These are phyloP conservation scores for Pantherophis guttatus DNA, from an alignment of 2,113 vertebrate genomes.

Conservation along the genomic window DNA sequence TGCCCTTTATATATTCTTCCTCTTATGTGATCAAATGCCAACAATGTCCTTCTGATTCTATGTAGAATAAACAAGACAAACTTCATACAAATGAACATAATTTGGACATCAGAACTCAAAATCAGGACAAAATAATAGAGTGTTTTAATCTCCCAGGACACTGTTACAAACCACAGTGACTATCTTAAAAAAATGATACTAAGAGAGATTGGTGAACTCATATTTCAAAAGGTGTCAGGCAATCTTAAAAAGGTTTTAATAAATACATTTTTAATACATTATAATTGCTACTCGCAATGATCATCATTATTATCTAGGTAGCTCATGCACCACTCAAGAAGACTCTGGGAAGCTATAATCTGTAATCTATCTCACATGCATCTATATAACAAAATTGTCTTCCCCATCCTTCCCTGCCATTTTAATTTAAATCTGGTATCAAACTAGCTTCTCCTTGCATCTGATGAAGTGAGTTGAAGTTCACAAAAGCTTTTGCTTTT, in stretches of 20 bases:
- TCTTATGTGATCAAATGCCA: neutral
- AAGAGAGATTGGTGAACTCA: neutral
- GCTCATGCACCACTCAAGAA: neutral
- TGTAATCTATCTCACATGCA: neutral
- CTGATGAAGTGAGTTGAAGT: neutral
- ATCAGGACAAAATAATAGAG: neutral
- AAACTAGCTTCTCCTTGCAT: neutral
- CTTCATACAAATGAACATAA: neutral
- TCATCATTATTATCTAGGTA: neutral
- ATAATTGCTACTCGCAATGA: neutral
- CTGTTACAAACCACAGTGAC: neutral
- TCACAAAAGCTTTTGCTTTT: neutral
- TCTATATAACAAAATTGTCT: neutral
- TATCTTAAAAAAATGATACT: neutral
- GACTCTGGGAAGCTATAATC: neutral
- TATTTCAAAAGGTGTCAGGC: neutral
- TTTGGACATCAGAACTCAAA: neutral
- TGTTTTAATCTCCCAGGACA: neutral
- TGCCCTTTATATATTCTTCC: neutral
- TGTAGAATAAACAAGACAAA: neutral
- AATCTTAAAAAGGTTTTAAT: neutral
- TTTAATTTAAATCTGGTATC: neutral
- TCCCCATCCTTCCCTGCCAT: neutral
- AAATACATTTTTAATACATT: neutral
- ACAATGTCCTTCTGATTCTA: neutral